Evolutionary conservation across 2,113 vertebrate species (phyloP), one percentile per base, ranked within the genome.

Genomic region (Vimba vimba): DNA sequence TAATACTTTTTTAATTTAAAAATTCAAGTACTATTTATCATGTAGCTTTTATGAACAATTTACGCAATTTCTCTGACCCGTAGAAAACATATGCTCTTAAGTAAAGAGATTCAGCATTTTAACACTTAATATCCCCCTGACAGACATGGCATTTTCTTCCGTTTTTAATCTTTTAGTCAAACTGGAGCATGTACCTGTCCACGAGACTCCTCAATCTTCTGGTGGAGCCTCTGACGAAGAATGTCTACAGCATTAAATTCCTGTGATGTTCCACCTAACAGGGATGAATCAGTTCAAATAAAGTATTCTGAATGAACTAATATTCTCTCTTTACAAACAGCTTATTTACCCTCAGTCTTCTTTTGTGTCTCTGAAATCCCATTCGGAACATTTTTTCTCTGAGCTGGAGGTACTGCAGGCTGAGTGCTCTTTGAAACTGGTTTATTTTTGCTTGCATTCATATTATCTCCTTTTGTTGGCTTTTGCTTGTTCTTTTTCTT

Each of bases 131-230:
- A 43, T 1, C 9, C 45, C 6, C 6, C 45, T 4, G 4, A 39
- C 19, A n/a, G 6, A 75, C 23, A 76, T 25, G 4, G 10, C n/a
- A 76, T 10, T 30, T 69, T 50, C 5, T 39, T 59, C 13, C n/a
- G 3, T n/a, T 68, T 64, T 74, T 27, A 17, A n/a, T 74, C 7
- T 75, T 57, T 73, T 77, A 30, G n/a, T 50, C 13, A 4, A 15
- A n/a, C 17, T 15, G 15, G 19, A 23, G 69, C 76, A 79, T 89
- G 83, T 86, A 99, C 98, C 95, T 97, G 96, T 60, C 95, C 95
- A 89, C 95, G 96, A 76, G 94, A 95, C 87, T 96, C 94, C 88
- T 96, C 94, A 2, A 99, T 98, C 94, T 97, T 98, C 80, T 98
- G 96, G 0, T 96, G 97, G 0, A 99, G 95, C 71, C 96, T 96